Evolutionary conservation across 2,888 invertebrate species (phyloP).

Genomic region (Strigamia crassipes): DNA sequence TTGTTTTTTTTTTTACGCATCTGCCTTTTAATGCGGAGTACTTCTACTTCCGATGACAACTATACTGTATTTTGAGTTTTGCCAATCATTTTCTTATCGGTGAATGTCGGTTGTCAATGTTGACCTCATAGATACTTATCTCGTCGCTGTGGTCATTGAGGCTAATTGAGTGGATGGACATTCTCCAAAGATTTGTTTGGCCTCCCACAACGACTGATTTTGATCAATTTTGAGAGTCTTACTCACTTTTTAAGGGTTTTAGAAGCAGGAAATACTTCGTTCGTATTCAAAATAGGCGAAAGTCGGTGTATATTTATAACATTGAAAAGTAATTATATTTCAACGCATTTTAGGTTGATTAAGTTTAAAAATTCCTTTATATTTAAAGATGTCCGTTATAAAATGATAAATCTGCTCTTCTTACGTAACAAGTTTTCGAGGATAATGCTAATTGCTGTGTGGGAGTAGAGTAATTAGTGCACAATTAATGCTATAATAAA

Average conservation of each 20-base stretch:
- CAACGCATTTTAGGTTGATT: too few relatives aligned
- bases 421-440: background rate
- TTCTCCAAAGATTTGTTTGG: background rate
- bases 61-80: background rate
- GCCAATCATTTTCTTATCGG: background rate
- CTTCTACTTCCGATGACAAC: background rate
- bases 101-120: background rate
- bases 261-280: too few relatives aligned
- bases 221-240: too few relatives aligned
- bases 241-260: too few relatives aligned
- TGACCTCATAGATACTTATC: background rate
- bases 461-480: conserved; percentile 45
- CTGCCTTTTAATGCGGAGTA: background rate
- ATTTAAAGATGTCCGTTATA: background rate
- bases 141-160: background rate
- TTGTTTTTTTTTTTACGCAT: background rate
- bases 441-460: conserved; percentile 31
- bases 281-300: background rate
- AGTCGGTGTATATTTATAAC: background rate
- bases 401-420: background rate
- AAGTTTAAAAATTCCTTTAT: too few relatives aligned
- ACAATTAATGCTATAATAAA: conserved; percentile 43
- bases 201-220: background rate
- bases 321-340: background rate
- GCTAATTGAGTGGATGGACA: conserved; percentile 3